Percentiles rank a stretch among this genome's conserved stretches.
These are phyloP conservation scores for Syrphus vitripennis DNA, from an alignment of 2,888 invertebrate species.

Conservation along the genomic window DNA sequence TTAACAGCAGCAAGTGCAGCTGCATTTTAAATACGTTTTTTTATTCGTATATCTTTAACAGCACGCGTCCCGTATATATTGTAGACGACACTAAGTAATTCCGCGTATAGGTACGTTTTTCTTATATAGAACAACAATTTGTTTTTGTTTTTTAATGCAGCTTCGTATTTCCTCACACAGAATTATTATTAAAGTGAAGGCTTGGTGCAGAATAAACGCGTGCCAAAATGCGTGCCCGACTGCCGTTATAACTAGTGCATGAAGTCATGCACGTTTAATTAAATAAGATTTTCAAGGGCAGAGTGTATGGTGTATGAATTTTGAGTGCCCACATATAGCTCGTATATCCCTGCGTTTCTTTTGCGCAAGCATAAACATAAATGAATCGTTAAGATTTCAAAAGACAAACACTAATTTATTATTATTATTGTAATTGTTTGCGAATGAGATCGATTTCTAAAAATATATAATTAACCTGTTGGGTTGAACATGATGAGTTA, in stretches of 20 bases:
- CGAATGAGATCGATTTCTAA: conserved; percentile 33
- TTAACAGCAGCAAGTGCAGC: conserved; percentile 54
- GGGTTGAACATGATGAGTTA: not conserved
- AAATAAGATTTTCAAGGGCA: conserved; percentile 66
- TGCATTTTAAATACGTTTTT: conserved; percentile 25
- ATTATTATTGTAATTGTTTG: conserved; percentile 3
- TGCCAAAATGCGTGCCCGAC: conserved; percentile 69
- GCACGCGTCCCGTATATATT: conserved; percentile 47
- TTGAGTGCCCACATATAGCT: conserved; percentile 30
- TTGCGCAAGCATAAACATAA: conserved; percentile 17
- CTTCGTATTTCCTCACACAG: conserved; percentile 42
- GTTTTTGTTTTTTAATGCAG: conserved; percentile 1
- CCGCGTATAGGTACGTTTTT: conserved; percentile 38
- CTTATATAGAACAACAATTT: not conserved
- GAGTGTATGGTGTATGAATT: not conserved
- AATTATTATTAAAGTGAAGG: not conserved
- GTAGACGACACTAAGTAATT: conserved; percentile 56
- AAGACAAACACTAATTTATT: conserved; percentile 27
- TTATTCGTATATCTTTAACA: conserved; percentile 1
- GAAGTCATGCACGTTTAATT: conserved; percentile 67
- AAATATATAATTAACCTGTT: conserved; percentile 30
- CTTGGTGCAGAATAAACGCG: conserved; percentile 46
- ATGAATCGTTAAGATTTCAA: conserved; percentile 28
- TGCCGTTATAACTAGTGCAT: conserved; percentile 65
- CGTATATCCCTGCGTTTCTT: not conserved